Percentiles rank a stretch among this genome's conserved stretches.
Conservation (phyloP, 2,113 vertebrate species). For the Larimichthys crocea region DNA sequence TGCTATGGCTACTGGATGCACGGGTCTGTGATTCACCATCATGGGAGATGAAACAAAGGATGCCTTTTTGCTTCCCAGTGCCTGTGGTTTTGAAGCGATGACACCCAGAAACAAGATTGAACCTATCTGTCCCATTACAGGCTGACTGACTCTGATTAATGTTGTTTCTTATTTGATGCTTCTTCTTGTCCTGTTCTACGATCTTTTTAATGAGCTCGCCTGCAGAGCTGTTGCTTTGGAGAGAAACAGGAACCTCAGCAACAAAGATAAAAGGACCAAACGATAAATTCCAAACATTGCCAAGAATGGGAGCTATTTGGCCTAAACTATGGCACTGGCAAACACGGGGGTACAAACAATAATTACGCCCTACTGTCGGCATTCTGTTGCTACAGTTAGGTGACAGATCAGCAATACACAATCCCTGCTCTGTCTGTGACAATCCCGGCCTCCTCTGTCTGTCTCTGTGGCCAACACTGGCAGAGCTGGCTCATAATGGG, state of each 20-base stretch:
- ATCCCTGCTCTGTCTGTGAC: constrained; percentile 78
- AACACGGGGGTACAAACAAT: constrained; percentile 64
- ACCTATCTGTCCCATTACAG: constrained; percentile 40
- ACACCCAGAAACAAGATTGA: constrained; percentile 51
- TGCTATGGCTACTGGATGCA: constrained; percentile 62
- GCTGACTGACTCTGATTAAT: constrained; percentile 44
- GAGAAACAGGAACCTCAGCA: constrained; percentile 43
- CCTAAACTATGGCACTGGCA: constrained; percentile 57
- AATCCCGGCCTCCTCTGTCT: constrained; percentile 69
- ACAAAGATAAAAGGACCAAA: constrained; percentile 42
- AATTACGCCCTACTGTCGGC: constrained; percentile 71
- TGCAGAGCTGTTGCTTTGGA: constrained; percentile 27
- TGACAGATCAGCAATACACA: constrained; percentile 81
- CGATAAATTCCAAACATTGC: constrained; percentile 59
- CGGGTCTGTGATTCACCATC: constrained; percentile 70
- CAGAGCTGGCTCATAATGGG: constrained; percentile 68
- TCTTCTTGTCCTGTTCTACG: not conserved
- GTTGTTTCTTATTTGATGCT: constrained; percentile 45
- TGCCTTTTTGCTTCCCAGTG: constrained; percentile 48
- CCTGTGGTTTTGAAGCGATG: constrained; percentile 55
- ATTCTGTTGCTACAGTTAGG: constrained; percentile 72
- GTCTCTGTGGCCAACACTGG: constrained; percentile 49
- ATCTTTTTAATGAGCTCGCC: constrained; percentile 41
- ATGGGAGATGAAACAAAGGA: constrained; percentile 76
- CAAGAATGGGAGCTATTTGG: constrained; percentile 71